phyloP scores from a whole-genome alignment of 2,888 invertebrate genomes.

The Lasioglossum zephyrum region DNA sequence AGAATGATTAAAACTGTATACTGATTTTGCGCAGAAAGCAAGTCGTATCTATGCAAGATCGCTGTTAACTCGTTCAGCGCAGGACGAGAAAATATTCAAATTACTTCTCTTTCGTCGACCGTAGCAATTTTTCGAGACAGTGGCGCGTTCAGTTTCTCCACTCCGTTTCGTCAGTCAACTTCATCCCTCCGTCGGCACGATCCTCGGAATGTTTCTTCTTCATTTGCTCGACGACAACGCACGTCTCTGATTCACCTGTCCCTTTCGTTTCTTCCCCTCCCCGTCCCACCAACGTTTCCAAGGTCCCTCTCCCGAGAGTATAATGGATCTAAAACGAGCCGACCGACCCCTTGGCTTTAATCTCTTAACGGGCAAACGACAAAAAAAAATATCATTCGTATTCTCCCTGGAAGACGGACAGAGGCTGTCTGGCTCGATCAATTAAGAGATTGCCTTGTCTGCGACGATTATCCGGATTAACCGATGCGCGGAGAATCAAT shows the following conservation, averaged over 20 bases:
- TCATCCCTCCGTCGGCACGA: constrained; percentile 25
- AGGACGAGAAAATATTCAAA: neutral
- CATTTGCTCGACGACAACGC: constrained; percentile 14
- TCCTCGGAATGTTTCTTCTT: constrained; percentile 18
- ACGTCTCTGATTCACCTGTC: constrained; percentile 25
- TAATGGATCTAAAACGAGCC: constrained; percentile 81
- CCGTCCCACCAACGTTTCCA: neutral
- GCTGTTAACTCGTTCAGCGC: neutral
- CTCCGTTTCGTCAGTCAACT: neutral
- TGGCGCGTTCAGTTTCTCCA: neutral
- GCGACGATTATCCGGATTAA: constrained; percentile 66
- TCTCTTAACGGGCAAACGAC: constrained; percentile 82
- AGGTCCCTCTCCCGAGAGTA: constrained; percentile 64
- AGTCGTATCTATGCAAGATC: neutral
- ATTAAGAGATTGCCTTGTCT: constrained; percentile 76
- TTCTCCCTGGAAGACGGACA: constrained; percentile 64
- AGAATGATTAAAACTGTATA: too few relatives aligned
- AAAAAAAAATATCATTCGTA: constrained; percentile 77
- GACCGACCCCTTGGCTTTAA: constrained; percentile 78
- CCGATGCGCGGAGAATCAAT: constrained; percentile 34
- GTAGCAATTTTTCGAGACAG: neutral
- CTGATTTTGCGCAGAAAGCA: neutral
- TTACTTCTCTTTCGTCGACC: neutral
- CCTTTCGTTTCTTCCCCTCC: constrained; percentile 11
- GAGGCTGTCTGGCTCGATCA: constrained; percentile 64